A percentile compares a stretch with the other conserved stretches of the same genome.
phyloP scores from a whole-genome alignment of 2,113 vertebrate genomes.

The Entelurus aequoreus region DNA sequence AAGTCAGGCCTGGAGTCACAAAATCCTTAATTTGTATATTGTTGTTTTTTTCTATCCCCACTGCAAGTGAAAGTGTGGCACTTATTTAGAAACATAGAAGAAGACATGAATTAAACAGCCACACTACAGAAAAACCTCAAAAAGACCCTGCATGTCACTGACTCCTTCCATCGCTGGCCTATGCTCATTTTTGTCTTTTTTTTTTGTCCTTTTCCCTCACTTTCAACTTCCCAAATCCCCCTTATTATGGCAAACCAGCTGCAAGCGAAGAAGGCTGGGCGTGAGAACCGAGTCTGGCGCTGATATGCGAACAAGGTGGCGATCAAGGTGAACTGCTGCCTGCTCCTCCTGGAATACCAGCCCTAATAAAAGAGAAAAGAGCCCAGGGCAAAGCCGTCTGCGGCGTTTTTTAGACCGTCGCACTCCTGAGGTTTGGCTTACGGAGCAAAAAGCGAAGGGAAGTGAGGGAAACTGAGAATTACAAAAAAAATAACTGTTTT shows the following conservation, averaged over 20 bases:
- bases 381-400: slow-evolving; percentile 42
- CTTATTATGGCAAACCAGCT: slow-evolving; percentile 17
- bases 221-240: neutral
- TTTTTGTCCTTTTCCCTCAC: neutral
- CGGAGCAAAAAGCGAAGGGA: slow-evolving; percentile 28
- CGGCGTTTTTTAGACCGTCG: slow-evolving; percentile 42
- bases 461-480: slow-evolving; percentile 1
- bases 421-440: slow-evolving; percentile 41
- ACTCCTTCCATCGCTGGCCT: slow-evolving; percentile 6
- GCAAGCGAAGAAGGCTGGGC: slow-evolving; percentile 22
- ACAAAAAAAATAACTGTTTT: neutral
- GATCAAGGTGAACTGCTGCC: slow-evolving; percentile 60
- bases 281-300: slow-evolving; percentile 27
- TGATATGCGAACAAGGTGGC: slow-evolving; percentile 36
- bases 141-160: neutral
- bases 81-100: too few species aligned
- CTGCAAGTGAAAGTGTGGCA: too few species aligned
- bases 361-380: slow-evolving; percentile 55
- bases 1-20: too few species aligned
- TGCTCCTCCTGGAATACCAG: slow-evolving; percentile 47
- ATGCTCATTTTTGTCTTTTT: slow-evolving; percentile 1
- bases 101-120: too few species aligned
- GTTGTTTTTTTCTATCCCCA: too few species aligned
- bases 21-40: too few species aligned
- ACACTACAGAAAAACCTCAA: neutral